These are phyloP conservation scores for Perizoma affinitatum DNA, from an alignment of 2,888 invertebrate genomes.

Conservation along the genomic window DNA sequence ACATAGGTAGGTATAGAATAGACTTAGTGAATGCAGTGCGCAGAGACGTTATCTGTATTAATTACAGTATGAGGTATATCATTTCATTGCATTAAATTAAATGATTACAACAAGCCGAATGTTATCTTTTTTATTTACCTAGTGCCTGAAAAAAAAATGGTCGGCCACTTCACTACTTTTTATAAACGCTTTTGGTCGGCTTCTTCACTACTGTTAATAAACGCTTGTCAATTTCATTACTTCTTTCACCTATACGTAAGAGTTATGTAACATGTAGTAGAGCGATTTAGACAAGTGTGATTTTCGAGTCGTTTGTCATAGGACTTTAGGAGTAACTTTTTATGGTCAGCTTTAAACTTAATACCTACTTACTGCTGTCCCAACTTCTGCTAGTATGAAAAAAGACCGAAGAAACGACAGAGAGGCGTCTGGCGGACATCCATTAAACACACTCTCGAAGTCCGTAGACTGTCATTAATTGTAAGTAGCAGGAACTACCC, in stretches of 20 bases:
- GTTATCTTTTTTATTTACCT: no score
- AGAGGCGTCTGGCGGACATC: slow-evolving; percentile 47
- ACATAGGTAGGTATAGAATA: background rate
- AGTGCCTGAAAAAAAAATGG: no score
- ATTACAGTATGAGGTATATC: no score
- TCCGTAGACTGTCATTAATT: slow-evolving; percentile 53
- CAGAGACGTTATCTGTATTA: no score
- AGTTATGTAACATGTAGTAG: no score
- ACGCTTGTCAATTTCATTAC: no score
- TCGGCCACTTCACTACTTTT: no score
- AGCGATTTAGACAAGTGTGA: background rate
- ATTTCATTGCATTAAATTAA: no score
- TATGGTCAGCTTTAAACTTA: slow-evolving; percentile 18
- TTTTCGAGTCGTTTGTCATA: slow-evolving; percentile 10
- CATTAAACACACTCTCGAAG: slow-evolving; percentile 49
- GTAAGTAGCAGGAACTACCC: slow-evolving; percentile 36
- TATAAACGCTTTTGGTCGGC: no score
- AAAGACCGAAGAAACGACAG: slow-evolving; percentile 31
- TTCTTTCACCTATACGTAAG: no score
- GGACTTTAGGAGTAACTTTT: slow-evolving; percentile 12
- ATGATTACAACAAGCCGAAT: no score
- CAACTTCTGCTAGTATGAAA: slow-evolving; percentile 25
- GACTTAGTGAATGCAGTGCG: background rate
- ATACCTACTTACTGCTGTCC: slow-evolving; percentile 4
- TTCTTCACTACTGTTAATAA: no score